Conservation (phyloP, 2,113 vertebrate species). For the Casuarius casuarius region DNA sequence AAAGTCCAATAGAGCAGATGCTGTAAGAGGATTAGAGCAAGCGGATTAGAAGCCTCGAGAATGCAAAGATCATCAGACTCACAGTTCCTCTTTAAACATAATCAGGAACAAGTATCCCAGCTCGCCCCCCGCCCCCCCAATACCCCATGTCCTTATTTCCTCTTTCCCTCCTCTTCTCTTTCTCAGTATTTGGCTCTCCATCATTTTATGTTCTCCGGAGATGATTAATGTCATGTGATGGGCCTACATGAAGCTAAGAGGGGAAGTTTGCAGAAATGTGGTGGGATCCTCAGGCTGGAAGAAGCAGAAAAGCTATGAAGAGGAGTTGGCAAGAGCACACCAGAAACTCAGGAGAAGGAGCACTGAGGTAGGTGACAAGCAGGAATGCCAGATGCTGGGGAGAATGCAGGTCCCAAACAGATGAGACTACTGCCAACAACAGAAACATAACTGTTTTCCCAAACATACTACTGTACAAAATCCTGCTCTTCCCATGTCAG, state of each 20-base stretch:
- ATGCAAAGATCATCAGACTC: conserved; percentile 58
- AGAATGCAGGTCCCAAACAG: neutral
- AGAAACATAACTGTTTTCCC: neutral
- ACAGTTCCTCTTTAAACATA: conserved; percentile 65
- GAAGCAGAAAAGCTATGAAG: neutral
- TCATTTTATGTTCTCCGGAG: neutral
- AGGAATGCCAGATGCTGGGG: neutral
- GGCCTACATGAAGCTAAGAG: neutral
- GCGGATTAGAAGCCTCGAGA: conserved; percentile 69
- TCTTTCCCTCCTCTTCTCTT: neutral
- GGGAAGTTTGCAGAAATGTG: neutral
- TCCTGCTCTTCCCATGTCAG: neutral
- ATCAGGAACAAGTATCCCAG: conserved; percentile 40
- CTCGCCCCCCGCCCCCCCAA: neutral
- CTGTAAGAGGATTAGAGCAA: conserved; percentile 77
- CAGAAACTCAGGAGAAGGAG: neutral
- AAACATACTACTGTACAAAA: neutral
- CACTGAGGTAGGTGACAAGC: neutral
- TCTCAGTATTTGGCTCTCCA: neutral
- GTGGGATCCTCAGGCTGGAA: neutral
- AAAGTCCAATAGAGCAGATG: conserved; percentile 63
- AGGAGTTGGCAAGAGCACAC: neutral
- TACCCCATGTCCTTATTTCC: conserved; percentile 34
- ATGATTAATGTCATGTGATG: neutral
- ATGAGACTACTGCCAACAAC: neutral